phyloP scores from a whole-genome alignment of 1,140 invertebrate genomes.

The Papilio aristodemus region DNA sequence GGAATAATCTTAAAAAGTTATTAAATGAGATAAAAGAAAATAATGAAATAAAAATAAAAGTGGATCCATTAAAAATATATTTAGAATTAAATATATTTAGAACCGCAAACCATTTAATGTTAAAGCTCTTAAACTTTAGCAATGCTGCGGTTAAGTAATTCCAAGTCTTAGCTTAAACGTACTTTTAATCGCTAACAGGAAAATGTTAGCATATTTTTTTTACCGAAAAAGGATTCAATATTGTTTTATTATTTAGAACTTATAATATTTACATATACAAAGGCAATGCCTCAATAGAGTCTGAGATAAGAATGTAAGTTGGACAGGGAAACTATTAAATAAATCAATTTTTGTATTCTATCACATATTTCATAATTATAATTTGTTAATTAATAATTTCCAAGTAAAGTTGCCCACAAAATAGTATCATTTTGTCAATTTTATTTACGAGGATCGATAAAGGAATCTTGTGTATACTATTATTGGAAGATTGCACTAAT shows the following conservation, averaged over 20 bases:
- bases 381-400: too few relatives aligned
- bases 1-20: slow-evolving; percentile 84
- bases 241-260: background rate
- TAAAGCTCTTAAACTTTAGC: background rate
- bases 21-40: slow-evolving; percentile 82
- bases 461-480: too few relatives aligned
- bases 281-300: too few relatives aligned
- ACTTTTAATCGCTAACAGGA: background rate
- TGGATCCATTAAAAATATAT: slow-evolving; percentile 68
- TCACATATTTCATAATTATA: too few relatives aligned
- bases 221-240: background rate
- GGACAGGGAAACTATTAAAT: too few relatives aligned
- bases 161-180: slow-evolving; percentile 1
- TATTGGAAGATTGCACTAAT: too few relatives aligned
- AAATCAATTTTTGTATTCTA: too few relatives aligned
- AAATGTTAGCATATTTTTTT: background rate
- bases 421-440: too few relatives aligned
- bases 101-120: slow-evolving; percentile 9
- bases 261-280: too few relatives aligned
- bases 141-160: slow-evolving; percentile 1
- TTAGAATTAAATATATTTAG: background rate
- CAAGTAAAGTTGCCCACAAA: too few relatives aligned
- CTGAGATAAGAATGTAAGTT: too few relatives aligned
- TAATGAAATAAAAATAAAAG: slow-evolving; percentile 79
- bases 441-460: too few relatives aligned